These are phyloP conservation scores for Halictus ligatus DNA, from an alignment of 2,888 invertebrate species.

Conservation along the genomic window DNA sequence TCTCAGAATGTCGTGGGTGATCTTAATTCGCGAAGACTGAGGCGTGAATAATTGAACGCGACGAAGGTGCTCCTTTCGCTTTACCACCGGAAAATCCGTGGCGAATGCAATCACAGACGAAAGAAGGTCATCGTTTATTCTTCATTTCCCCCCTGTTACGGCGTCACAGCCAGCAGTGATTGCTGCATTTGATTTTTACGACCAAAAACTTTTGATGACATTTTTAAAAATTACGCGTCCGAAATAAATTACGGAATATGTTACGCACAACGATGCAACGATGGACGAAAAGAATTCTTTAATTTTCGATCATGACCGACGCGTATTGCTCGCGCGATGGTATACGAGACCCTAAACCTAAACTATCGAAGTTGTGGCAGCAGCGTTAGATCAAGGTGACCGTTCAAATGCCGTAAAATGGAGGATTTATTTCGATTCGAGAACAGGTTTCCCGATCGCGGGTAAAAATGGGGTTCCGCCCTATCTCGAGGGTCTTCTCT, in stretches of 20 bases:
- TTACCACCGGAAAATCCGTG: constrained; percentile 73
- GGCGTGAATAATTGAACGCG: constrained; percentile 70
- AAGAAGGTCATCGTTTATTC: constrained; percentile 55
- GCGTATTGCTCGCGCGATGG: neutral
- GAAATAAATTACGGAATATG: neutral
- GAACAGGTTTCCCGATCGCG: constrained; percentile 74
- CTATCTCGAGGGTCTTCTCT: constrained; percentile 68
- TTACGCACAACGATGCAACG: neutral
- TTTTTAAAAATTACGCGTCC: neutral
- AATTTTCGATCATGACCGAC: neutral
- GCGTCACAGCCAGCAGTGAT: neutral
- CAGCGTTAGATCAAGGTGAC: constrained; percentile 22
- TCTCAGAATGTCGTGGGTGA: constrained; percentile 73
- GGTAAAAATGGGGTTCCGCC: constrained; percentile 55
- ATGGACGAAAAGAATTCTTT: neutral
- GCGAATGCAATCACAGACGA: constrained; percentile 76
- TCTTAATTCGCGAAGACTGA: constrained; percentile 69
- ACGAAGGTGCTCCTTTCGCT: constrained; percentile 52
- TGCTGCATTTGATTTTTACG: neutral
- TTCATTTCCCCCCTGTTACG: neutral
- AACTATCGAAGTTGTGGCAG: constrained; percentile 24
- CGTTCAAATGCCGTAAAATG: constrained; percentile 60
- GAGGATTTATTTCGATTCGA: constrained; percentile 59
- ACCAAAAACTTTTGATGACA: neutral
- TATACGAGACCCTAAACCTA: neutral